A percentile compares a stretch with the other conserved stretches of the same genome.
phyloP scores from a whole-genome alignment of 2,797 vertebrate species.

The Nothura maculosa region DNA sequence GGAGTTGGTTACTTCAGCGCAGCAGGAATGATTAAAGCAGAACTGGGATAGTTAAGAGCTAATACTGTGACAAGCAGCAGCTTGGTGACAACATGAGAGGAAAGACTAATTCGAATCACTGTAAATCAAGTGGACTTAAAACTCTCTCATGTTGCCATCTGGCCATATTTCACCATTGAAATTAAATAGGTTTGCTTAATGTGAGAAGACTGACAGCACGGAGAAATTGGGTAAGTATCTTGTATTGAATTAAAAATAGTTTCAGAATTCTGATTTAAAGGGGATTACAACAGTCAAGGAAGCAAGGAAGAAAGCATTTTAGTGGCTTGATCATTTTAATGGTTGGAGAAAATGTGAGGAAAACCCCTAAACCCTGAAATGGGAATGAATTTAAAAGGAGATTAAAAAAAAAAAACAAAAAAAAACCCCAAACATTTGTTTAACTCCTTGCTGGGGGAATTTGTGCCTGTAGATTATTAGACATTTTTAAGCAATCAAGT shows the following conservation, averaged over 20 bases:
- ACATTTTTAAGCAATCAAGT: background rate
- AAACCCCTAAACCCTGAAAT: background rate
- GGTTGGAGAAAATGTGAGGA: background rate
- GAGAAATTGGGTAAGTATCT: background rate
- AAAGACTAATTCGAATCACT: background rate
- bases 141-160: background rate
- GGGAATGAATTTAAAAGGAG: background rate
- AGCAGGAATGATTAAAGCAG: background rate
- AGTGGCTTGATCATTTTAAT: background rate
- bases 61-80: accelerated
- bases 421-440: too few relatives aligned
- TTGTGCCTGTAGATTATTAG: background rate
- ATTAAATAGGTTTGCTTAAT: background rate
- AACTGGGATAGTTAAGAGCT: accelerated
- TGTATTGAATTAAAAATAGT: background rate
- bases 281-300: background rate
- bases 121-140: background rate
- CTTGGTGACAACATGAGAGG: background rate
- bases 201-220: background rate
- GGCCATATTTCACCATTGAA: background rate
- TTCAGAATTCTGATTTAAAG: background rate
- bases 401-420: too few relatives aligned
- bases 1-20: background rate
- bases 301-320: background rate
- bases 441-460: background rate